A percentile compares a stretch with the other conserved stretches of the same genome.
These are phyloP conservation scores for Zoanthus gigantus DNA, from an alignment of 92 coral and sea anemone genomes.

Conservation along the genomic window DNA sequence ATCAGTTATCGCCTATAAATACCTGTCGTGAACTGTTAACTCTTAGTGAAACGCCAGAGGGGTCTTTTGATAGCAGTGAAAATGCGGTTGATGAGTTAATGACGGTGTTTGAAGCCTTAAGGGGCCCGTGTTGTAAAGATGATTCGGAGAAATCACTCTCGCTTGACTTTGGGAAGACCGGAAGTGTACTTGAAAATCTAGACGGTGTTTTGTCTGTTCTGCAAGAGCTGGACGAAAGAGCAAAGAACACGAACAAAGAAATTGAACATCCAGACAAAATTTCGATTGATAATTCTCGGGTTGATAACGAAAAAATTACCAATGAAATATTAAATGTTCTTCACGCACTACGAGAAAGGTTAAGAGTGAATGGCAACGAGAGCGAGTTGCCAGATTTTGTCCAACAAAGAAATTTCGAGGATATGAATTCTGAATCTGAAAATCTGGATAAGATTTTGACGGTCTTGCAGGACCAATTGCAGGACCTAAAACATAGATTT, in stretches of 20 bases:
- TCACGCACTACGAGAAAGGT: neutral
- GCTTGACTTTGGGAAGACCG: neutral
- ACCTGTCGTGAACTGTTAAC: neutral
- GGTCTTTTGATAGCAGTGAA: slow-evolving; percentile 25
- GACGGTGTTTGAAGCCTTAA: slow-evolving; percentile 36
- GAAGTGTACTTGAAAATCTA: slow-evolving; percentile 21
- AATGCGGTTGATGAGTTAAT: slow-evolving; percentile 28
- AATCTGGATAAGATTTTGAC: slow-evolving; percentile 26
- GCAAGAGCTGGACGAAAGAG: slow-evolving; percentile 13
- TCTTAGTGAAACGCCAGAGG: neutral
- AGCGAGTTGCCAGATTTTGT: neutral
- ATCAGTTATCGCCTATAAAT: slow-evolving; percentile 4
- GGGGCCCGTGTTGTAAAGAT: slow-evolving; percentile 7
- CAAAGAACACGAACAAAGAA: slow-evolving; percentile 3
- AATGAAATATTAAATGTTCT: slow-evolving; percentile 22
- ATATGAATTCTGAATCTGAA: neutral
- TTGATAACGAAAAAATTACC: neutral
- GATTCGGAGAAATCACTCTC: neutral
- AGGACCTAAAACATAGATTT: neutral
- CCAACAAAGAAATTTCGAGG: slow-evolving; percentile 2
- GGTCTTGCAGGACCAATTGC: slow-evolving; percentile 31
- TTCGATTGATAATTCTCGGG: neutral
- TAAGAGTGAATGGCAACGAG: neutral
- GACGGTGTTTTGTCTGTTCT: slow-evolving; percentile 33
- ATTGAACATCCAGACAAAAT: neutral